Evolutionary conservation across 1,140 invertebrate genomes (phyloP), one percentile per base, ranked within the genome.

Genomic region (Xylocopa sonorina): DNA sequence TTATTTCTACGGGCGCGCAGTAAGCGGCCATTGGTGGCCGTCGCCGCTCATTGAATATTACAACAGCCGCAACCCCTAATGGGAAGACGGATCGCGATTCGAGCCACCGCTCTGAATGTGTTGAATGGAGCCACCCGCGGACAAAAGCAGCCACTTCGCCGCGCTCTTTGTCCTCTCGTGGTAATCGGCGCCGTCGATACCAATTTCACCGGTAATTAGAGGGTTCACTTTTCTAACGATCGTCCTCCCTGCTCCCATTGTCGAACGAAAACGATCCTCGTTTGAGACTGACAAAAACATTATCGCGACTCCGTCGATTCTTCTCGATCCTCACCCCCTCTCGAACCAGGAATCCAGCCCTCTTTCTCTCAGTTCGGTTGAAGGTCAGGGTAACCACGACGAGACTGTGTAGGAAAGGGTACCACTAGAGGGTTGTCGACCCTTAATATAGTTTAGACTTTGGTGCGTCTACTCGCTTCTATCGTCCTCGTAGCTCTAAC

Each of bases 131-230:
- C 24, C 46, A 41, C 32, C 58, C 21, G 21, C 24, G 81, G 43
- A 84, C 82, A 84, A 84, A 84, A 68, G 76, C 50, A 34, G 81
- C 64, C 82, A 74, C 69, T 84, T 84, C 64, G 81, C 76, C 76
- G 78, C 64, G n/a, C 76, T 63, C 69, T 80, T 84, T 84, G 82
- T 84, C 57, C 82, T 14, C 18, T 10, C 46, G 50, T 75, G 51
- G 80, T 83, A 80, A 84, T 80, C 82, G 82, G 63, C 68, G 57
- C 53, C 76, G 78, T 84, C 77, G 82, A 82, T 84, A 80, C 81
- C 76, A 55, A 84, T 79, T 82, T 83, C 82, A 69, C 57, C 62
- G 71, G 38, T 84, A 84, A 84, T 84, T 84, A 84, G 79, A 78
- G 68, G 27, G 66, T 71, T 60, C 55, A 60, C 53, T 78, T 71